Conservation (phyloP, 2,113 vertebrate species). For the Mormyrus lacerda region DNA sequence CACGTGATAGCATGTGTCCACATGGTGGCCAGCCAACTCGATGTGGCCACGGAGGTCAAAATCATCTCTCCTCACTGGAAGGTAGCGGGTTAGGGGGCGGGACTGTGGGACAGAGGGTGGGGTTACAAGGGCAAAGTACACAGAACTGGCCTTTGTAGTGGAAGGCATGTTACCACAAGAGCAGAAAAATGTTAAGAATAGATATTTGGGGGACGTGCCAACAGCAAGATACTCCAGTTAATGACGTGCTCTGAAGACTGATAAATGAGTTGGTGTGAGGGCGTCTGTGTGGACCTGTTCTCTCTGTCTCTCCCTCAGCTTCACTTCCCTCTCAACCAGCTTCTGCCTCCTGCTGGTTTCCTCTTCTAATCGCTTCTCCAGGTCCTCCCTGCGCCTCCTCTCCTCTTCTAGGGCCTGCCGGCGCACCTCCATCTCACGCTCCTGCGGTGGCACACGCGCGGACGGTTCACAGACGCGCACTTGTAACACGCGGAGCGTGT, state of each 20-base stretch:
- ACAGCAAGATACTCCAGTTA: not conserved
- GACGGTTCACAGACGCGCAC: not conserved
- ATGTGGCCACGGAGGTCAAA: conserved; percentile 86
- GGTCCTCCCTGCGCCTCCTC: conserved; percentile 75
- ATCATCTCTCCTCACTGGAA: conserved; percentile 86
- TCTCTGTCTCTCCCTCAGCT: conserved; percentile 84
- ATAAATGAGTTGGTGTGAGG: not conserved
- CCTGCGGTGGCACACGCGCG: conserved; percentile 48
- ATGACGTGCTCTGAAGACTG: not conserved
- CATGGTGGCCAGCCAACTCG: conserved; percentile 84
- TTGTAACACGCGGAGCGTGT: not conserved
- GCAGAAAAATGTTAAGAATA: not conserved
- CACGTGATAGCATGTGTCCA: conserved; percentile 84
- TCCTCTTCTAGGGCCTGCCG: conserved; percentile 86
- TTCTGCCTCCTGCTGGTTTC: conserved; percentile 89
- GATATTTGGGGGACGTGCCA: not conserved
- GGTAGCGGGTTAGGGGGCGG: conserved; percentile 88
- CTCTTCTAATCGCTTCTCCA: conserved; percentile 84
- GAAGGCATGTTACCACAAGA: not conserved
- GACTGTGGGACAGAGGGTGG: conserved; percentile 55
- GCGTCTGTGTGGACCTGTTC: conserved; percentile 67
- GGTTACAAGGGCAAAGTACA: conserved; percentile 2
- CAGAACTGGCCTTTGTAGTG: not conserved
- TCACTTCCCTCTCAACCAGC: conserved; percentile 90
- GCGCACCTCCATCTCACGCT: conserved; percentile 84